These are phyloP conservation scores for Thryonomys swinderianus DNA, from an alignment of 2,113 vertebrate genomes.

Conservation along the genomic window DNA sequence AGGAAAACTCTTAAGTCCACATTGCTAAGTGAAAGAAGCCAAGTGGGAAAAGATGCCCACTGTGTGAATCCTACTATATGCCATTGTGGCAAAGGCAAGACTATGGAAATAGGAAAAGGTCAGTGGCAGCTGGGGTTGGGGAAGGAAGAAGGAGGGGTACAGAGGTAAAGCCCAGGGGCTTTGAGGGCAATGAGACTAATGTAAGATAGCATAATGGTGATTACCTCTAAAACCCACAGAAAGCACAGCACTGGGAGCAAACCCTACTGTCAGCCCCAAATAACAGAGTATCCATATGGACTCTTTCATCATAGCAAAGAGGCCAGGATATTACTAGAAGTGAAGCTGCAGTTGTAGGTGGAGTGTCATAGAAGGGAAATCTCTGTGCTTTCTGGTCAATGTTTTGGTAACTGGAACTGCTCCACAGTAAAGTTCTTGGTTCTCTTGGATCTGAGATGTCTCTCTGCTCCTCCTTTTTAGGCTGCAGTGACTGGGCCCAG, in stretches of 20 bases:
- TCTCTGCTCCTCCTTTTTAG: neutral
- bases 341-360: neutral
- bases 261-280: no score
- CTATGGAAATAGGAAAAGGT: neutral
- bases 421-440: neutral
- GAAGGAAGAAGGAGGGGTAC: neutral
- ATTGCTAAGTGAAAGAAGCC: neutral
- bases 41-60: neutral
- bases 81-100: neutral
- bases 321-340: neutral
- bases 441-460: neutral
- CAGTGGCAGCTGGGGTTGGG: neutral
- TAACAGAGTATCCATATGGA: neutral
- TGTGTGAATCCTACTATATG: neutral
- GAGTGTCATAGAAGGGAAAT: neutral
- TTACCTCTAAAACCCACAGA: neutral
- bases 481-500: neutral
- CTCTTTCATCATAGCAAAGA: neutral
- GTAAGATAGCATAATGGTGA: neutral
- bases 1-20: neutral
- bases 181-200: neutral
- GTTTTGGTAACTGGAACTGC: neutral
- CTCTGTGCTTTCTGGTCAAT: neutral
- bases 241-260: neutral
- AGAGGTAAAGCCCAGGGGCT: neutral